Conservation (phyloP, 2,888 invertebrate species). For the Steinernema hermaphroditum region DNA sequence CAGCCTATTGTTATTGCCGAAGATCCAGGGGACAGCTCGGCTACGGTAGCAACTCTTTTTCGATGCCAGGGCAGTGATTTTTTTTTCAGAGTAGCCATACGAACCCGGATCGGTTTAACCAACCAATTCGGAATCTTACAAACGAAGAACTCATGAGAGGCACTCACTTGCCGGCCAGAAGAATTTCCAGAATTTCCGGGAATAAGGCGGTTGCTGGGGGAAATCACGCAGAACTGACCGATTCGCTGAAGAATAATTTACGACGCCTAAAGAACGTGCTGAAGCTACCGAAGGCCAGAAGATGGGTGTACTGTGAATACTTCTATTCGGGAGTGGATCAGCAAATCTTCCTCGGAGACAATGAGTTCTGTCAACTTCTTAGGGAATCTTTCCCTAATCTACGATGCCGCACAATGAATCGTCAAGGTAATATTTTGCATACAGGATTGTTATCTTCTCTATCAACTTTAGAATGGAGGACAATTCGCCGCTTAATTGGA, state of each 20-base stretch:
- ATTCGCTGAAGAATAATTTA: constrained; percentile 40
- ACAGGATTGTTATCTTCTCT: not conserved
- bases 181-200: not conserved
- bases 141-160: not conserved
- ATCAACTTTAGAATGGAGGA: constrained; percentile 80
- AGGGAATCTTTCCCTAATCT: constrained; percentile 90
- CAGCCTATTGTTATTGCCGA: not conserved
- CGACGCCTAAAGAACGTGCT: constrained; percentile 76
- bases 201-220: not conserved
- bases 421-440: constrained; percentile 70
- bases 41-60: not conserved
- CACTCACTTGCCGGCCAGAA: constrained; percentile 1
- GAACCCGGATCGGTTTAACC: not conserved
- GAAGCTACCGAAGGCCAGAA: constrained; percentile 95
- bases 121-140: not conserved
- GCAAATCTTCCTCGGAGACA: constrained; percentile 87
- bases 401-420: constrained; percentile 80
- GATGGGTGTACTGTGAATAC: constrained; percentile 95
- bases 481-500: constrained; percentile 91
- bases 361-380: constrained; percentile 91
- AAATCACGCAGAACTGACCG: constrained; percentile 35
- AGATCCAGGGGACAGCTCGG: not conserved
- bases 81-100: not conserved
- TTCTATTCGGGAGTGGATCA: constrained; percentile 97
- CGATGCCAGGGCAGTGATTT: too few relatives aligned